phyloP scores from a whole-genome alignment of 2,113 vertebrate species.

The Triplophysa tibetana region DNA sequence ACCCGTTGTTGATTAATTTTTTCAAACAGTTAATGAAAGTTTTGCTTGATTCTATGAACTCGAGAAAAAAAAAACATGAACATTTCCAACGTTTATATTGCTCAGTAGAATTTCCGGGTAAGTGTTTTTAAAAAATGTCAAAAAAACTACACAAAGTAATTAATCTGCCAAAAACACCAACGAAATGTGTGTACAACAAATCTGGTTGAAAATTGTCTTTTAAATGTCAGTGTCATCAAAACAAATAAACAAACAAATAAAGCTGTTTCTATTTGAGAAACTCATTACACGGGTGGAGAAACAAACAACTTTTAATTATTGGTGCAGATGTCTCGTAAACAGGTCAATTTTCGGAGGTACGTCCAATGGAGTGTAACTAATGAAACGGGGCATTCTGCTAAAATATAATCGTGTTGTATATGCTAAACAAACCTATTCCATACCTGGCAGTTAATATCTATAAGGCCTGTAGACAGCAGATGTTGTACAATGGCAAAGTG shows the following conservation, averaged over 20 bases:
- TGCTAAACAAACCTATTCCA: constrained; percentile 1
- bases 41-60: too few species aligned
- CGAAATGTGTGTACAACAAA: not conserved
- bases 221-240: not conserved
- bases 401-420: not conserved
- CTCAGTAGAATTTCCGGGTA: too few species aligned
- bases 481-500: constrained; percentile 90
- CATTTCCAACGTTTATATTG: too few species aligned
- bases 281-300: not conserved
- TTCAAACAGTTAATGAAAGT: too few species aligned
- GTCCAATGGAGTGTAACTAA: not conserved
- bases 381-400: not conserved
- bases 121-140: not conserved
- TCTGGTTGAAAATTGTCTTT: not conserved
- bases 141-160: not conserved
- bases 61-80: too few species aligned
- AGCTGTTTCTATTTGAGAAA: not conserved
- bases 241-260: not conserved
- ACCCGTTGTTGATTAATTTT: too few species aligned
- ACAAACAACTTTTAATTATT: constrained; percentile 1
- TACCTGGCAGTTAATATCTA: constrained; percentile 96
- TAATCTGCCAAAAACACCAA: not conserved
- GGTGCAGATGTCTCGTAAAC: not conserved
- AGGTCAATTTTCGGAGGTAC: not conserved
- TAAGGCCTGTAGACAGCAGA: constrained; percentile 82